These are phyloP conservation scores for Carcinoscorpius rotundicauda DNA, from an alignment of 1,140 invertebrate species.

Conservation along the genomic window DNA sequence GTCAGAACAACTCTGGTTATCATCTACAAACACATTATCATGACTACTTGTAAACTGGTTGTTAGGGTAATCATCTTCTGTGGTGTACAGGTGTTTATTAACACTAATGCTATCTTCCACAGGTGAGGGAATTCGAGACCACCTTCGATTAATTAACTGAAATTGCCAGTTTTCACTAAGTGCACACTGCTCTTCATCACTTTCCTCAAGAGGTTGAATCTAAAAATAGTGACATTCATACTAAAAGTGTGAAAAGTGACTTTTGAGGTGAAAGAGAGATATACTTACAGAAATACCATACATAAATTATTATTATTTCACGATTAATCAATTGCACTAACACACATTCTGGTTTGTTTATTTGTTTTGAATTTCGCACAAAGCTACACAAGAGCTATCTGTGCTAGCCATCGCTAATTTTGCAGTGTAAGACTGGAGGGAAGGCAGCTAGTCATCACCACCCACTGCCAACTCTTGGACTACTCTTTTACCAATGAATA, in stretches of 20 bases:
- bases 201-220: conserved; percentile 52
- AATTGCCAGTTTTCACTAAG: conserved; percentile 90
- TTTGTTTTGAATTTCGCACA: not conserved
- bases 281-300: not conserved
- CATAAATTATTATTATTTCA: not conserved
- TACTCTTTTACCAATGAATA: no score
- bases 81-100: conserved; percentile 17
- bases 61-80: conserved; percentile 11
- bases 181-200: conserved; percentile 74
- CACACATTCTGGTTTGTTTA: not conserved
- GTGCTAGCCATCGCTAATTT: no score
- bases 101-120: conserved; percentile 5
- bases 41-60: conserved; percentile 27
- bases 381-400: not conserved
- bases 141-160: conserved; percentile 72
- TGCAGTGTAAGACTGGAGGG: no score
- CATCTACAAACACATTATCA: conserved; percentile 34
- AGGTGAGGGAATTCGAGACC: conserved; percentile 55
- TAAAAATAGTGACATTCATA: conserved; percentile 30
- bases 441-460: no score
- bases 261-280: not conserved
- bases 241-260: no score
- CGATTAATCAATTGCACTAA: not conserved
- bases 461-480: no score
- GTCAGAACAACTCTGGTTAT: conserved; percentile 22